Evolutionary conservation across 2,113 vertebrate genomes (phyloP).

Genomic region (Saguinus midas): DNA sequence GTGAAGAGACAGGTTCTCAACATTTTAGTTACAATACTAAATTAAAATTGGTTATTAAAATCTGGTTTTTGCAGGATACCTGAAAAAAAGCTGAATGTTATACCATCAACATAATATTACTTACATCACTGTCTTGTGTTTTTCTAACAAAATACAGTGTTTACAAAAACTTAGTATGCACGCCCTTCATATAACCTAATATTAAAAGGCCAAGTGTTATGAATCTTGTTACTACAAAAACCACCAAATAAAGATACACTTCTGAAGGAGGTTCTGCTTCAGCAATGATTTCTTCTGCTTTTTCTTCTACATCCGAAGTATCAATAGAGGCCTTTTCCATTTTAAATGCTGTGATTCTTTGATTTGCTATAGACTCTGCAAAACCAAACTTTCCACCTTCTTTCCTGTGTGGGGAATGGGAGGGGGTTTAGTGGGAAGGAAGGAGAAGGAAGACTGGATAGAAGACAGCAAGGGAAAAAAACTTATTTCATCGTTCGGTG

Average conservation of each 20-base stretch:
- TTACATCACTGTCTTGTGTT: not conserved
- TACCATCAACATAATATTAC: not conserved
- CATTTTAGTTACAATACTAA: not conserved
- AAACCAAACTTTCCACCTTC: conserved; percentile 94
- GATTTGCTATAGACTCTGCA: conserved; percentile 92
- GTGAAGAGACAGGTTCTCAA: not conserved
- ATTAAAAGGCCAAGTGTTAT: not conserved
- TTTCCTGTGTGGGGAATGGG: conserved; percentile 85
- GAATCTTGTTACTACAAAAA: not conserved
- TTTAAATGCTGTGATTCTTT: conserved; percentile 93
- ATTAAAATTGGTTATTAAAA: not conserved
- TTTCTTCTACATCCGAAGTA: conserved; percentile 83
- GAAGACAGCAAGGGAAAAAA: not conserved
- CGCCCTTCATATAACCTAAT: not conserved
- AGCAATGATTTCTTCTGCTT: conserved; percentile 87
- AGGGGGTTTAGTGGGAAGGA: not conserved
- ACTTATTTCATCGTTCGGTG: not conserved
- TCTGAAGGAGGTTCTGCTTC: conserved; percentile 85
- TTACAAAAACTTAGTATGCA: not conserved
- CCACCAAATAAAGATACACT: conserved; percentile 85
- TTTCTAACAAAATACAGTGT: not conserved
- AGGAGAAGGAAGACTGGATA: not conserved
- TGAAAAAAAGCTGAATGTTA: not conserved
- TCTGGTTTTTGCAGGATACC: not conserved
- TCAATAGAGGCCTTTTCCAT: conserved; percentile 88